These are phyloP conservation scores for Amiota minor DNA, from an alignment of 2,888 invertebrate genomes.

Conservation along the genomic window DNA sequence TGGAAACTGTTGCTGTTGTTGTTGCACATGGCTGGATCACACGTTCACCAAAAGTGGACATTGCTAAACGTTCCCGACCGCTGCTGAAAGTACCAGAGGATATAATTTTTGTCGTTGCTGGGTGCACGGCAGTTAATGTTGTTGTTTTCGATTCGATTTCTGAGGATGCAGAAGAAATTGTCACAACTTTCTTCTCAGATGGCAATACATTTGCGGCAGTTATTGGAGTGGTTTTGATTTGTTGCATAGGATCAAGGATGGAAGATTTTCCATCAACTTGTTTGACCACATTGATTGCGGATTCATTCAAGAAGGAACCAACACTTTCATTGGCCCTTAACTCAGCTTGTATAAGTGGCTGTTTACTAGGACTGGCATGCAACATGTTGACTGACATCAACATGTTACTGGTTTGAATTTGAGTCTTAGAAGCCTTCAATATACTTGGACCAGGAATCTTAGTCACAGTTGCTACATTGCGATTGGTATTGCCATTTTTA, in stretches of 20 bases:
- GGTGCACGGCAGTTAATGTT: conserved; percentile 10
- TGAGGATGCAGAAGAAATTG: conserved; percentile 29
- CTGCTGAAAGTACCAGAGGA: conserved; percentile 64
- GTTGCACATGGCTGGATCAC: conserved; percentile 24
- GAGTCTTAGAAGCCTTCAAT: conserved; percentile 70
- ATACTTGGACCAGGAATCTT: conserved; percentile 72
- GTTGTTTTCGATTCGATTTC: conserved; percentile 43
- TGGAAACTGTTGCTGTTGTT: conserved; percentile 20
- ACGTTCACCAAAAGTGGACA: conserved; percentile 61
- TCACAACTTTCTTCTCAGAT: conserved; percentile 23
- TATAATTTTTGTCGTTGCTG: conserved; percentile 57
- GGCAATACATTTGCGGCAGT: conserved; percentile 48
- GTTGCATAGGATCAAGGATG: not conserved
- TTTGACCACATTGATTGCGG: not conserved
- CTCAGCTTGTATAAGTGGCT: conserved; percentile 61
- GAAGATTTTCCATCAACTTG: not conserved
- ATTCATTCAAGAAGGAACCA: conserved; percentile 56
- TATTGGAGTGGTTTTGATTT: conserved; percentile 43
- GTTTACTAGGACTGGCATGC: conserved; percentile 62
- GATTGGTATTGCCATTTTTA: conserved; percentile 38
- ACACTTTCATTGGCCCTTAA: conserved; percentile 56
- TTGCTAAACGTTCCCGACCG: conserved; percentile 63
- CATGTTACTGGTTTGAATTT: conserved; percentile 33
- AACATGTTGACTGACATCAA: conserved; percentile 44
- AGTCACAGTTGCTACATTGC: conserved; percentile 40